Base-by-base conservation (phyloP, 2,113 vertebrate genomes). In the Psittacus erithacus region DNA sequence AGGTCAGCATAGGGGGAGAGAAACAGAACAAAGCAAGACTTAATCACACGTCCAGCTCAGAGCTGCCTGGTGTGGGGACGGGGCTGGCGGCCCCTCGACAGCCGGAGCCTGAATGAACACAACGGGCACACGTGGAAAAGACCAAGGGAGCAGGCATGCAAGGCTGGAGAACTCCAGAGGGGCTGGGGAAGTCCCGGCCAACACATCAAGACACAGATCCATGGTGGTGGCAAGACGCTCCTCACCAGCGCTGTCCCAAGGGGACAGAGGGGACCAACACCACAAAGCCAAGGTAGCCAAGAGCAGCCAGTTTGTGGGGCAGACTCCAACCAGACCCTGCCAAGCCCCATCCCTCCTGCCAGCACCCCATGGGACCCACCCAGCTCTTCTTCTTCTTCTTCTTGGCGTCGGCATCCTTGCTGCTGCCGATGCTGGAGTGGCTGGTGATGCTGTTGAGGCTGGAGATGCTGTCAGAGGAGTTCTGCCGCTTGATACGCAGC, bases 341-440 rank as follows among this genome's bases (percentile, higher is more conserved):
- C 60, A 81, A 46, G 13, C n/a, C 33, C n/a, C 11, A 1, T 3
- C n/a, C 23, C 33, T 84, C 35, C 13, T 43, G 41, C 24, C 71
- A 74, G 11, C 1, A 0, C 14, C 35, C 28, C 8, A 5, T 39
- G 53, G 63, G 33, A 97, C 98, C 93, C 98, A 99, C 99, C 99
- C 99, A 99, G 94, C 98, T 99, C 97, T 99, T 99, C 71, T 99
- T 99, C 91, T 99, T 99, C 97, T 99, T 99, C 97, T 99, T 99
- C 95, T 99, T 99, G 46, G 98, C 98, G 0, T 99, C 99, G 2
- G 98, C 98, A 0, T 99, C 99, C 95, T 99, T 99, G 95, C 98
- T 77, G 96, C 99, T 99, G 92, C 99, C 98, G 0, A 99, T 57
- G 95, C 99, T 99, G 69, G 99, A 99, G 95, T 99, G 98, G 95